phyloP scores from a whole-genome alignment of 2,113 vertebrate species.

The Ornithorhynchus anatinus region DNA sequence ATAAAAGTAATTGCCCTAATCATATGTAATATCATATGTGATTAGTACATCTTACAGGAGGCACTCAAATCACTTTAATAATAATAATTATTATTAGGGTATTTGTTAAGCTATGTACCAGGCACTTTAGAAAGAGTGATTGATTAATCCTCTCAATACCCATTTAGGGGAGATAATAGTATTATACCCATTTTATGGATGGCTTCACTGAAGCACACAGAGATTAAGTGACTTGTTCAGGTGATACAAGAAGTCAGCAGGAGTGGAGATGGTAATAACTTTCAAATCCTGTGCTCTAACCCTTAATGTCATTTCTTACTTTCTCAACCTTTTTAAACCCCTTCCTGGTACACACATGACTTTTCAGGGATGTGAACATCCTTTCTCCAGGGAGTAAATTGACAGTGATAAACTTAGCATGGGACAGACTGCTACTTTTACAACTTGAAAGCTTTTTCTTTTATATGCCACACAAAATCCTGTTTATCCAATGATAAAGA shows the following conservation, averaged over 20 bases:
- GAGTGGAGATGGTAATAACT: neutral
- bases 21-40: neutral
- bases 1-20: neutral
- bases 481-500: neutral
- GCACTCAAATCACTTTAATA: neutral
- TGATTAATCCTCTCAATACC: neutral
- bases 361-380: neutral
- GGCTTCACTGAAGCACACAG: neutral
- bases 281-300: neutral
- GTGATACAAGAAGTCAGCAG: neutral
- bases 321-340: neutral
- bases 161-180: neutral
- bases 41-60: neutral
- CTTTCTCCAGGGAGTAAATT: slow-evolving; percentile 16
- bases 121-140: no score
- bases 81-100: no score
- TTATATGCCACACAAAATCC: slow-evolving; percentile 22
- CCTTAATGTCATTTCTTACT: neutral
- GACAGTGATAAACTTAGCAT: slow-evolving; percentile 40
- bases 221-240: neutral
- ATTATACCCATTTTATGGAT: neutral
- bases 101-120: no score
- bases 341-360: neutral
- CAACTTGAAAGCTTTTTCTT: slow-evolving; percentile 18
- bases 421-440: neutral